phyloP scores from a whole-genome alignment of 2,113 vertebrate genomes.

The Alligator mississippiensis region DNA sequence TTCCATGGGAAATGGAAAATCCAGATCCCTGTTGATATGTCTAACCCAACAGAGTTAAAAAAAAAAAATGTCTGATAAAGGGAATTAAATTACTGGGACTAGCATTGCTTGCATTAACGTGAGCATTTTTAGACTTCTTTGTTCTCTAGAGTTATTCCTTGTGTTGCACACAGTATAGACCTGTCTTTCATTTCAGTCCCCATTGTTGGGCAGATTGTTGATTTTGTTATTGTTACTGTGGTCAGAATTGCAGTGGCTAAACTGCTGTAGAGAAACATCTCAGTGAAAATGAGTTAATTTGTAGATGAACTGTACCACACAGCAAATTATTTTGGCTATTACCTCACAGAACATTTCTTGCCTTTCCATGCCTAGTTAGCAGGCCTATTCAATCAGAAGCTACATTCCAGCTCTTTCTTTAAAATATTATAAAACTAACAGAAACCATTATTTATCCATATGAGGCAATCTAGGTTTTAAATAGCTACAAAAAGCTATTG shows the following conservation, averaged over 20 bases:
- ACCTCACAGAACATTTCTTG: neutral
- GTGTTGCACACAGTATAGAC: neutral
- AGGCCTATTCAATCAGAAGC: neutral
- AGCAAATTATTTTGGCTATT: neutral
- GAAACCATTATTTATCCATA: neutral
- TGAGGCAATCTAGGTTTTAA: neutral
- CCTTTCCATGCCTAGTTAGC: neutral
- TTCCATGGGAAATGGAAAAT: no score
- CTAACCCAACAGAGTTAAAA: neutral
- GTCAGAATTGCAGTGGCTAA: neutral
- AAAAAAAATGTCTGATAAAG: constrained; percentile 16
- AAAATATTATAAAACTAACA: neutral
- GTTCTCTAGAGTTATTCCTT: constrained; percentile 23
- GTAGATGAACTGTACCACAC: neutral
- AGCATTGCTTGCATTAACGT: constrained; percentile 3
- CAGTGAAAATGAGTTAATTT: constrained; percentile 17
- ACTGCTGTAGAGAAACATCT: constrained; percentile 1
- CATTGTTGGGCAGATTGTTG: constrained; percentile 7
- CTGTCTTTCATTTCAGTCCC: neutral
- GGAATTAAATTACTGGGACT: constrained; percentile 19
- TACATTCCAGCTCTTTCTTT: neutral
- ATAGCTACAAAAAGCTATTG: neutral
- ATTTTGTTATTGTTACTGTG: neutral
- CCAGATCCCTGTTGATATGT: neutral
- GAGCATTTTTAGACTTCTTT: neutral